Evolutionary conservation across 2,113 vertebrate genomes (phyloP), one percentile per base, ranked within the genome.

Genomic region (Garra rufa): DNA sequence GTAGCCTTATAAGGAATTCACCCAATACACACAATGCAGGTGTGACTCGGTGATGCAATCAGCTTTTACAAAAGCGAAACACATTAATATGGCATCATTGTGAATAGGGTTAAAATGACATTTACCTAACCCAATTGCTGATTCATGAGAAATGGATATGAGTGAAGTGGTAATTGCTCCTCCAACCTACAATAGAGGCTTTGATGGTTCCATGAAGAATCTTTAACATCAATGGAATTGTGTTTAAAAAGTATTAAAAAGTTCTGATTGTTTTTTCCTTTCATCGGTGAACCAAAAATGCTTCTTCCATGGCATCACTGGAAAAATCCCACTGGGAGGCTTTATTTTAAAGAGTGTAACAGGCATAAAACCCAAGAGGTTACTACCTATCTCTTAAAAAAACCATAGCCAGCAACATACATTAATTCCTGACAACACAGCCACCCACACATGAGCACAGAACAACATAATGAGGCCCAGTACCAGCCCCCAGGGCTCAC

Each of bases 391-490:
- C 61, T 59, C n/a, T 7, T 65, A 81, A 67, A 70, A n/a, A 79
- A 82, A 82, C 81, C 76, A 83, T 86, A 86, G 75, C 82, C 26
- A 44, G 43, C 81, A 83, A 85, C 67, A 71, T 34, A 59, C 87
- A 92, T 95, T 93, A 92, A 93, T 92, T 92, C 91, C 81, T 65
- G 50, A 61, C 90, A 86, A 52, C 77, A 83, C 70, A 74, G 71
- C 85, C 28, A 74, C 61, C 89, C 34, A 79, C 88, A 87, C 87
- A 90, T 83, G 89, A 87, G 83, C 89, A 80, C 88, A 85, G 88
- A 77, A 75, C 52, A 76, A 88, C 80, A 86, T 75, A 92, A 92
- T 73, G 85, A 91, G 86, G 19, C 0, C 52, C 41, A 55, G 71
- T 81, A 34, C 38, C 15, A 10, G 85, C 50, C 83, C 81, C 73